Percentiles rank a stretch among this genome's conserved stretches.
phyloP scores from a whole-genome alignment of 2,113 vertebrate genomes.

The cattle (Bos taurus) region ARS-UCD2.0 NC_037339.1:6411001-6411500 shows the following conservation, averaged over 20 bases:
- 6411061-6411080: neutral
- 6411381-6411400: neutral
- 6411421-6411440: too few relatives aligned
- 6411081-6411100: neutral
- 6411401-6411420: neutral
- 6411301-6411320: neutral
- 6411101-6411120: neutral
- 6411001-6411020: neutral
- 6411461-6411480: too few relatives aligned
- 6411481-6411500: neutral
- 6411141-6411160: neutral
- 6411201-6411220: neutral
- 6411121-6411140: neutral
- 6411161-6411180: neutral
- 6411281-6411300: neutral
- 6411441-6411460: too few relatives aligned
- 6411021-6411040: neutral
- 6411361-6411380: neutral
- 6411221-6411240: neutral
- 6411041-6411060: neutral
- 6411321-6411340: neutral
- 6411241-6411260: neutral
- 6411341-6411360: neutral
- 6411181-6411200: accelerated
- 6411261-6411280: neutral